Evolutionary conservation across 2,113 vertebrate species (phyloP).

Genomic region (Scomber scombrus): DNA sequence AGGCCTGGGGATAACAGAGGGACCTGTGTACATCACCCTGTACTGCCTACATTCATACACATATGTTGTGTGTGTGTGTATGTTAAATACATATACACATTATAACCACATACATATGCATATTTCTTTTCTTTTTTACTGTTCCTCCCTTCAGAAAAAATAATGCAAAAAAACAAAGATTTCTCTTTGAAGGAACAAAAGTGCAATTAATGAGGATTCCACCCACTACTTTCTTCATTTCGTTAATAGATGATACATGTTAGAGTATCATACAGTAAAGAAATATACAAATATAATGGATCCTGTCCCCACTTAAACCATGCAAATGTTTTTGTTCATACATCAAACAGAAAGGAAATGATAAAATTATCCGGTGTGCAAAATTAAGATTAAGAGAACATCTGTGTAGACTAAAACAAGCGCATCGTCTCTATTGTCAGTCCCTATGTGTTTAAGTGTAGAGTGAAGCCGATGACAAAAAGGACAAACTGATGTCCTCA

Average conservation of each 20-base stretch:
- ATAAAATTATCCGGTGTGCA: neutral
- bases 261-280: neutral
- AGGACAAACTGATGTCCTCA: conserved; percentile 26
- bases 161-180: too few species aligned
- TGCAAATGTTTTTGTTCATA: conserved; percentile 2
- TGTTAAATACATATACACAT: too few species aligned
- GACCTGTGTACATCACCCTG: too few species aligned
- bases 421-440: neutral
- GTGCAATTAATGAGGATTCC: too few species aligned
- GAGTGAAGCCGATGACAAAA: conserved; percentile 26
- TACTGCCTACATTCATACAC: too few species aligned
- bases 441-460: neutral
- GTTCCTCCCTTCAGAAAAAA: too few species aligned
- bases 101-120: too few species aligned
- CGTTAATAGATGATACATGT: too few species aligned
- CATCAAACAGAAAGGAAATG: neutral
- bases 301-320: neutral
- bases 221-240: too few species aligned
- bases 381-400: conserved; percentile 20
- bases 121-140: too few species aligned
- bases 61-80: too few species aligned
- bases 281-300: neutral
- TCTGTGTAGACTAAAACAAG: conserved; percentile 2
- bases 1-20: neutral
- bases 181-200: too few species aligned